Percentiles rank a stretch among this genome's conserved stretches.
Evolutionary conservation across 2,113 vertebrate species (phyloP).

Genomic region (Ia io): DNA sequence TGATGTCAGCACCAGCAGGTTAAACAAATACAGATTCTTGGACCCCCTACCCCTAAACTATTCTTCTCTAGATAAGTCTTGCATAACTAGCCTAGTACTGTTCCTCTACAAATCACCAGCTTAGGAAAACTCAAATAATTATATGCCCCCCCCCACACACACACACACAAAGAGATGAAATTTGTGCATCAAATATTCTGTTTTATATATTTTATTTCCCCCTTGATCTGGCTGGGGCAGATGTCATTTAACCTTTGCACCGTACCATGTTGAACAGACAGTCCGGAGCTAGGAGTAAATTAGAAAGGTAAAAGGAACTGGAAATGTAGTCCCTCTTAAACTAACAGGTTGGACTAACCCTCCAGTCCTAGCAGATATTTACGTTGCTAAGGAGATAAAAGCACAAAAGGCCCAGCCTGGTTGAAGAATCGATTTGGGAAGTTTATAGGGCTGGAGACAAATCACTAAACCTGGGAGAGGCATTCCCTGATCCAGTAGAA

Average conservation of each 20-base stretch:
- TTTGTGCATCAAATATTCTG: neutral
- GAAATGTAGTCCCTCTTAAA: neutral
- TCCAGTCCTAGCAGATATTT: neutral
- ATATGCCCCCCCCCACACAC: neutral
- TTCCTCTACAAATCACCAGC: neutral
- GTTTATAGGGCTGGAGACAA: neutral
- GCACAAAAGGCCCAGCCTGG: neutral
- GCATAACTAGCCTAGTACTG: neutral
- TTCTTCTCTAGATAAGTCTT: neutral
- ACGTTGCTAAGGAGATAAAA: slow-evolving; percentile 6
- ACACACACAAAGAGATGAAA: neutral
- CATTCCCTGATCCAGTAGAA: neutral
- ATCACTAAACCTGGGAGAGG: neutral
- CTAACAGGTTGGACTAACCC: neutral
- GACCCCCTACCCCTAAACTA: neutral
- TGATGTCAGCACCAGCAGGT: neutral
- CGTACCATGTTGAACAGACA: neutral
- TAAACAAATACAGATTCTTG: neutral
- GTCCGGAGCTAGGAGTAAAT: neutral
- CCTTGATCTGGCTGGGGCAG: neutral
- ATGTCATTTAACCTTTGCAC: neutral
- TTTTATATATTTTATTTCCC: neutral
- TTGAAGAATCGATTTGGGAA: neutral
- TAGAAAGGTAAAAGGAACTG: neutral
- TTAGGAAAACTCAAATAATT: neutral